A percentile compares a stretch with the other conserved stretches of the same genome.
phyloP scores from a whole-genome alignment of 2,888 invertebrate genomes.

The Gandaritis pyraliata region DNA sequence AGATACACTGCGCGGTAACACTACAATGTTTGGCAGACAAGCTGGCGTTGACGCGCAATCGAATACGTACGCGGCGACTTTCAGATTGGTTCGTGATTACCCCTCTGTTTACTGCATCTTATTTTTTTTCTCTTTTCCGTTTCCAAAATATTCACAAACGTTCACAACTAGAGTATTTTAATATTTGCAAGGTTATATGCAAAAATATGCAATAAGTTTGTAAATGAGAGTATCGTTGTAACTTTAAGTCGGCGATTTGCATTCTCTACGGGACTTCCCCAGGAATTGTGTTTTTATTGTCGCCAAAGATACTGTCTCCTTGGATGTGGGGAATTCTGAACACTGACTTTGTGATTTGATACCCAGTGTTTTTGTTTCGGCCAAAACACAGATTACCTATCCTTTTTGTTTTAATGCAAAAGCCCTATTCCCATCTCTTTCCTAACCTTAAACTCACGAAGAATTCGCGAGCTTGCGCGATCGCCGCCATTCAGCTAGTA shows the following conservation, averaged over 20 bases:
- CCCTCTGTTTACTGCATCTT: too few relatives aligned
- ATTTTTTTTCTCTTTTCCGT: neutral
- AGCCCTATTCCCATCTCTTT: too few relatives aligned
- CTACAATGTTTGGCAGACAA: too few relatives aligned
- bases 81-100: too few relatives aligned
- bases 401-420: too few relatives aligned
- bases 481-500: too few relatives aligned
- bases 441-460: too few relatives aligned
- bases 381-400: too few relatives aligned
- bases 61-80: too few relatives aligned
- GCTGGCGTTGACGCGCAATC: too few relatives aligned
- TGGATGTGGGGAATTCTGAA: slow-evolving; percentile 8
- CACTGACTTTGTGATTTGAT: slow-evolving; percentile 6
- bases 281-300: slow-evolving; percentile 48
- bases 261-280: slow-evolving; percentile 39
- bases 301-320: slow-evolving; percentile 42
- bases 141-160: slow-evolving; percentile 13
- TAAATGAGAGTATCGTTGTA: slow-evolving; percentile 42
- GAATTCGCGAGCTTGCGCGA: too few relatives aligned
- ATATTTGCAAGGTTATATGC: slow-evolving; percentile 39
- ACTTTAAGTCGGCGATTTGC: slow-evolving; percentile 45
- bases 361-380: neutral
- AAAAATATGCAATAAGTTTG: slow-evolving; percentile 47
- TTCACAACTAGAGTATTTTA: slow-evolving; percentile 28
- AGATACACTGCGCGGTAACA: too few relatives aligned